Evolutionary conservation across 2,888 invertebrate genomes (phyloP).

Genomic region (Microdon myrmicae): DNA sequence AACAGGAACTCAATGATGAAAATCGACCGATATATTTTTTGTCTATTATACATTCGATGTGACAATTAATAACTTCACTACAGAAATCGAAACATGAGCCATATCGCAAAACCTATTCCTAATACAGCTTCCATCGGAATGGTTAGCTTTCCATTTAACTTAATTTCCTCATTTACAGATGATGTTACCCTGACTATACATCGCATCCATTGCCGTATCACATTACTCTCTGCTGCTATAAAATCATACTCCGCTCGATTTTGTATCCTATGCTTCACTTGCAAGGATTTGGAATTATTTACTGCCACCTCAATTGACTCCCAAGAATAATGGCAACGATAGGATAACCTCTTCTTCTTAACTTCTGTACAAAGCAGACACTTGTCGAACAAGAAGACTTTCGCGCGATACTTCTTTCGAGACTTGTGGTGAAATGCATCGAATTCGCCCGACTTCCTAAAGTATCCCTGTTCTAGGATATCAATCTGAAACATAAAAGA

Average conservation of each 20-base stretch:
- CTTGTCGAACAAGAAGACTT: slow-evolving; percentile 65
- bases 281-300: slow-evolving; percentile 60
- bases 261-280: slow-evolving; percentile 53
- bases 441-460: slow-evolving; percentile 63
- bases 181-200: slow-evolving; percentile 60
- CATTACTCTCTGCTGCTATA: slow-evolving; percentile 57
- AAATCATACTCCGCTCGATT: slow-evolving; percentile 61
- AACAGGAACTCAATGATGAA: no score
- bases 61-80: no score
- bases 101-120: slow-evolving; percentile 58
- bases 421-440: slow-evolving; percentile 63
- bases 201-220: slow-evolving; percentile 61
- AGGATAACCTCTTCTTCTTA: slow-evolving; percentile 61
- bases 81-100: slow-evolving; percentile 63
- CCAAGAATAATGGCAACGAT: slow-evolving; percentile 62
- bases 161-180: slow-evolving; percentile 56
- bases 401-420: slow-evolving; percentile 61
- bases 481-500: slow-evolving; percentile 56
- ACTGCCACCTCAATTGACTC: slow-evolving; percentile 59
- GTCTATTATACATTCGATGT: no score
- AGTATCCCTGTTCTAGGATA: slow-evolving; percentile 61
- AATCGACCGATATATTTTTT: no score
- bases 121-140: slow-evolving; percentile 63
- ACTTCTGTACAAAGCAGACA: slow-evolving; percentile 64
- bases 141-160: slow-evolving; percentile 57